phyloP scores from a whole-genome alignment of 2,797 vertebrate species.

The Lycodopsis pacificus region DNA sequence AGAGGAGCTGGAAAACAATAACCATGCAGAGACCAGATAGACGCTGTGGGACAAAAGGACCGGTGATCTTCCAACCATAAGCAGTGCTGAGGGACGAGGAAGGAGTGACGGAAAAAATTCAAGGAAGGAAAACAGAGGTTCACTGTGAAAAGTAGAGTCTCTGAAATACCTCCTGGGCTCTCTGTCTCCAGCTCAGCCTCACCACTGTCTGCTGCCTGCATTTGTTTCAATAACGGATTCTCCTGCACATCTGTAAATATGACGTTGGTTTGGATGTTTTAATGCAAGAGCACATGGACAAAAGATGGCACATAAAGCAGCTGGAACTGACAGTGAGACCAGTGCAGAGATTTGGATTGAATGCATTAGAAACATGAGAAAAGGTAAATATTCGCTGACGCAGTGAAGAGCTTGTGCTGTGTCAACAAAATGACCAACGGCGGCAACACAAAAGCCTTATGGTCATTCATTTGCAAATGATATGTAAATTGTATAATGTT shows the following conservation, averaged over 20 bases:
- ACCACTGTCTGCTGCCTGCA: conserved; percentile 77
- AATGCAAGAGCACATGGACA: conserved; percentile 39
- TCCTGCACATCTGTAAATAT: conserved; percentile 86
- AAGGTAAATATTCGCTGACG: neutral
- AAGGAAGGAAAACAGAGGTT: conserved; percentile 51
- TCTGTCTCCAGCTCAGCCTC: conserved; percentile 77
- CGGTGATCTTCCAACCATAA: conserved; percentile 37
- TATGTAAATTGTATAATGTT: neutral
- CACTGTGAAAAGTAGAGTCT: conserved; percentile 59
- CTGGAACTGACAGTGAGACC: conserved; percentile 8
- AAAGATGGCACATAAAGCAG: conserved; percentile 21
- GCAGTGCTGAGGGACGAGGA: conserved; percentile 40
- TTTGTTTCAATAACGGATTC: conserved; percentile 81
- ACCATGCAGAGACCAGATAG: conserved; percentile 64
- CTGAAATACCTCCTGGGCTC: conserved; percentile 84
- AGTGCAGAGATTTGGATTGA: neutral
- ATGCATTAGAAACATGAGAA: neutral
- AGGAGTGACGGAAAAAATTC: conserved; percentile 43
- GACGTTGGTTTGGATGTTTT: conserved; percentile 68
- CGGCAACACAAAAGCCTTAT: neutral
- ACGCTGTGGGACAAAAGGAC: conserved; percentile 46
- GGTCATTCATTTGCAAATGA: neutral
- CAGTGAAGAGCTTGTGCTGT: neutral
- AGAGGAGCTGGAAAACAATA: conserved; percentile 46
- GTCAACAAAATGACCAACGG: neutral